Evolutionary conservation across 2,797 vertebrate species (phyloP).

Genomic region (Halcyon badia): DNA sequence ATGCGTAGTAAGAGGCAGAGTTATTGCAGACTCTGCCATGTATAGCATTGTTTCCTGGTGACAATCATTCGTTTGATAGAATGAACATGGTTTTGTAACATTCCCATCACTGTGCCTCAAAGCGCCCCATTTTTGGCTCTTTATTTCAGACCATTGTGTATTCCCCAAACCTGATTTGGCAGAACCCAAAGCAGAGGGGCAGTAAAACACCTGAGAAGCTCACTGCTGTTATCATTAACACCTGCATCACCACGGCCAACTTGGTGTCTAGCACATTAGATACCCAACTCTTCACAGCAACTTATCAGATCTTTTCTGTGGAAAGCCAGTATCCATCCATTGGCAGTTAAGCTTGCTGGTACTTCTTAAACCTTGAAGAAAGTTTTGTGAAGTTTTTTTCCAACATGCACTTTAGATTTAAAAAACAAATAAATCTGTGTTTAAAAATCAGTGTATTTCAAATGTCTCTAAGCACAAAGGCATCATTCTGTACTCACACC

Average conservation of each 20-base stretch:
- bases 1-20: neutral
- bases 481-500: neutral
- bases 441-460: neutral
- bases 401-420: neutral
- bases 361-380: neutral
- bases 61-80: neutral
- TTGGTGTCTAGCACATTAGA: neutral
- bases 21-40: neutral
- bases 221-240: neutral
- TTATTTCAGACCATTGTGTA: neutral
- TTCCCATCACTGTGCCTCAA: neutral
- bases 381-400: neutral
- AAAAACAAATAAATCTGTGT: neutral
- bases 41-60: neutral
- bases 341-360: neutral
- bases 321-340: neutral
- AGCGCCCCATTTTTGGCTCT: neutral
- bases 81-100: neutral
- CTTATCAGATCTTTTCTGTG: neutral
- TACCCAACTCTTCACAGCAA: neutral
- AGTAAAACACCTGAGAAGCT: neutral
- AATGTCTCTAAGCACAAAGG: neutral
- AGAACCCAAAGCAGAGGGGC: neutral
- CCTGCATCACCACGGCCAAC: neutral
- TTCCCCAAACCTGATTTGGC: neutral